Conservation (phyloP, 2,797 vertebrate species). For the Sebastes jordani region DNA sequence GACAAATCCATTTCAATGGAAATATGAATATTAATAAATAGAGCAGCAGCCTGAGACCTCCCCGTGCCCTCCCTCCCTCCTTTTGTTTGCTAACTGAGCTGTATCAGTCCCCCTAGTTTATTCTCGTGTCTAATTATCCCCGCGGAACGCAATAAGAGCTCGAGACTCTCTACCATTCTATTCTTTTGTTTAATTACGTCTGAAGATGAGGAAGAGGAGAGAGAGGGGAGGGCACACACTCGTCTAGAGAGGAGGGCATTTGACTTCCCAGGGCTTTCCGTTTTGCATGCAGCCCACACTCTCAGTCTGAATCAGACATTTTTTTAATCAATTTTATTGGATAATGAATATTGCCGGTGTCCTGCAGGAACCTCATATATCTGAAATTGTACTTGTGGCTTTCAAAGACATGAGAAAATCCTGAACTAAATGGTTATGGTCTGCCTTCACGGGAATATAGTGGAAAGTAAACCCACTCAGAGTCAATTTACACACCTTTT, state of each 20-base stretch:
- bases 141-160: slow-evolving; percentile 23
- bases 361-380: slow-evolving; percentile 9
- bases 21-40: slow-evolving; percentile 67
- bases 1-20: slow-evolving; percentile 40
- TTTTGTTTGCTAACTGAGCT: slow-evolving; percentile 58
- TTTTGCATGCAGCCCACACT: slow-evolving; percentile 20
- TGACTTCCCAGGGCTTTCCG: slow-evolving; percentile 32
- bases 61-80: neutral
- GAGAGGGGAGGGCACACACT: neutral
- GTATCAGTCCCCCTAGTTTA: slow-evolving; percentile 46
- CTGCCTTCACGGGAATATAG: neutral
- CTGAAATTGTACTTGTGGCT: neutral
- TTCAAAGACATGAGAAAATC: slow-evolving; percentile 10
- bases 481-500: neutral
- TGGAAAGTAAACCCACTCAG: neutral
- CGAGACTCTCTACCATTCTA: slow-evolving; percentile 31
- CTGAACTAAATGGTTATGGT: neutral
- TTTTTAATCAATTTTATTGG: slow-evolving; percentile 13
- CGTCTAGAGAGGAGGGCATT: slow-evolving; percentile 29
- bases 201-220: slow-evolving; percentile 19
- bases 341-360: slow-evolving; percentile 28
- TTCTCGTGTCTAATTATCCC: slow-evolving; percentile 50
- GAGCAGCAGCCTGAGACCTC: slow-evolving; percentile 19
- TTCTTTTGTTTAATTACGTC: slow-evolving; percentile 57
- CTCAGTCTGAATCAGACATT: neutral